These are phyloP conservation scores for Epizoanthus illoricatus DNA, from an alignment of 92 coral and sea anemone species.

Conservation along the genomic window DNA sequence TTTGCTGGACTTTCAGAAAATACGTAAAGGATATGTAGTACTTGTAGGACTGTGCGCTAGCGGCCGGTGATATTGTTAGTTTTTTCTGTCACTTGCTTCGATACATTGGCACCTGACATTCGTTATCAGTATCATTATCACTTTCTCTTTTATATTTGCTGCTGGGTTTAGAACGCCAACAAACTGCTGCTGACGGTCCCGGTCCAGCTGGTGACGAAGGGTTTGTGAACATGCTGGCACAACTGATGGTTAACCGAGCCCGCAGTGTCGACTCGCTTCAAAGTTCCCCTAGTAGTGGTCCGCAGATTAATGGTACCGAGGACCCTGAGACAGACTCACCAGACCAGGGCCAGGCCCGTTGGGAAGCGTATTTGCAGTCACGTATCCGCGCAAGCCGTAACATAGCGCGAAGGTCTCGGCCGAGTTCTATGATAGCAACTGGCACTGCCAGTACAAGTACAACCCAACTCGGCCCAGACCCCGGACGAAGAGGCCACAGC, in stretches of 20 bases:
- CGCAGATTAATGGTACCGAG: constrained; percentile 51
- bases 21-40: too few species aligned
- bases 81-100: too few species aligned
- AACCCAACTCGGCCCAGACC: constrained; percentile 32
- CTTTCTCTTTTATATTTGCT: background rate
- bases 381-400: constrained; percentile 79
- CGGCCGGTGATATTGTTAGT: too few species aligned
- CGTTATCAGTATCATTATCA: background rate
- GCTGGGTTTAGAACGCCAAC: constrained; percentile 25
- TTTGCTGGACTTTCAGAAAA: too few species aligned
- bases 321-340: constrained; percentile 59
- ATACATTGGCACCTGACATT: background rate
- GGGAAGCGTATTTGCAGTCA: constrained; percentile 93
- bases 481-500: constrained; percentile 33
- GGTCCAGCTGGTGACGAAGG: constrained; percentile 73
- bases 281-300: background rate
- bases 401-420: constrained; percentile 60
- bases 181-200: constrained; percentile 23
- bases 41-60: too few species aligned
- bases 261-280: constrained; percentile 50
- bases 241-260: constrained; percentile 66
- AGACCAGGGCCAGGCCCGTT: constrained; percentile 79
- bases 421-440: constrained; percentile 58
- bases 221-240: constrained; percentile 84
- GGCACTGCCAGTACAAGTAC: constrained; percentile 43